Conservation (phyloP, 2,888 invertebrate species). For the Ectobius pallidus region DNA sequence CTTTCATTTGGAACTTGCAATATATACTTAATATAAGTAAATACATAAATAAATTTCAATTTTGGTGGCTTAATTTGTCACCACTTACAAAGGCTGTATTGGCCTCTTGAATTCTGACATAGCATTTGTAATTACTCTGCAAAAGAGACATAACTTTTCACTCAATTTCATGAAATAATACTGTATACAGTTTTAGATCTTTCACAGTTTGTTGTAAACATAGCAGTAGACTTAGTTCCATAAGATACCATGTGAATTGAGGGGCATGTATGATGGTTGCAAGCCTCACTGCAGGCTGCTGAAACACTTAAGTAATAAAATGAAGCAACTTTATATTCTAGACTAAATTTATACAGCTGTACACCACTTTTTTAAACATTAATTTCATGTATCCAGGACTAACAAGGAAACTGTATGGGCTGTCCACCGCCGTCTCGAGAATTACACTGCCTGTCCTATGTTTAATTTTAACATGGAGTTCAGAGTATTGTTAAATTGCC, state of each 20-base stretch:
- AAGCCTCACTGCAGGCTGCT: slow-evolving; percentile 23
- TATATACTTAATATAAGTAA: background rate
- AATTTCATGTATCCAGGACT: too few relatives aligned
- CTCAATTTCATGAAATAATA: slow-evolving; percentile 19
- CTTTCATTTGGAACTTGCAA: slow-evolving; percentile 31
- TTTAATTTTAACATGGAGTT: too few relatives aligned
- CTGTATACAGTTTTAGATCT: slow-evolving; percentile 29
- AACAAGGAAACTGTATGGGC: too few relatives aligned
- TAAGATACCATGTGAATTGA: slow-evolving; percentile 28
- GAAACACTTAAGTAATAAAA: slow-evolving; percentile 16
- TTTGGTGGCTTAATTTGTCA: slow-evolving; percentile 21
- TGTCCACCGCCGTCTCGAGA: too few relatives aligned
- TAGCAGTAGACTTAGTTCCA: slow-evolving; percentile 22
- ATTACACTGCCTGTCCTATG: too few relatives aligned
- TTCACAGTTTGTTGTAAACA: slow-evolving; percentile 28
- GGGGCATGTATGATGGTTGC: slow-evolving; percentile 23
- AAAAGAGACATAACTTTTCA: slow-evolving; percentile 10
- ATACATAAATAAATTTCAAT: background rate
- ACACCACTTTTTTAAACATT: too few relatives aligned
- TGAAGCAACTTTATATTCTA: slow-evolving; percentile 6
- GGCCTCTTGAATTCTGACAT: slow-evolving; percentile 10
- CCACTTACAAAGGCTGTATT: background rate
- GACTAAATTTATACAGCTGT: too few relatives aligned
- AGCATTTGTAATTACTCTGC: slow-evolving; percentile 7
- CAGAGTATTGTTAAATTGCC: too few relatives aligned